Evolutionary conservation across 1,140 invertebrate genomes (phyloP).

Genomic region (Achatina immaculata): DNA sequence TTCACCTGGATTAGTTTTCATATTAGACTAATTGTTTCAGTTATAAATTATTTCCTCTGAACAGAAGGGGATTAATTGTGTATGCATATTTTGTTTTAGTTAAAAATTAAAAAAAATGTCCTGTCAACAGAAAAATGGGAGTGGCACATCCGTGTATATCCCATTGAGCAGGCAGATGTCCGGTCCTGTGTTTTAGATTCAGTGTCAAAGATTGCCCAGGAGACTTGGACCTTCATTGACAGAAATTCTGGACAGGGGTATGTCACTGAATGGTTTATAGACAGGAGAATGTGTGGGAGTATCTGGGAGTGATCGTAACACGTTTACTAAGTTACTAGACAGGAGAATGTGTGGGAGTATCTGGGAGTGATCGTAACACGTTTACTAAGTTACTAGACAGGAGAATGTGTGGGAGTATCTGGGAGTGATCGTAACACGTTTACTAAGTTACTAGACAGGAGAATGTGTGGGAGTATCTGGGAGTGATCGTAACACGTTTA

Average conservation of each 20-base stretch:
- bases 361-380: background rate
- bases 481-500: no score
- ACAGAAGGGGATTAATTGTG: no score
- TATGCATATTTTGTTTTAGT: background rate
- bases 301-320: background rate
- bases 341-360: background rate
- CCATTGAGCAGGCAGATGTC: constrained; percentile 30
- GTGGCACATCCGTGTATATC: constrained; percentile 30
- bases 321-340: background rate
- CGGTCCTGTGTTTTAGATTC: constrained; percentile 19
- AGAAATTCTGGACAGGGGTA: constrained; percentile 23
- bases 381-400: background rate
- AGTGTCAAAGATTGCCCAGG: constrained; percentile 27
- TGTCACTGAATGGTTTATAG: background rate
- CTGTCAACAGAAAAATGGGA: constrained; percentile 34
- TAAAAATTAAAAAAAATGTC: background rate
- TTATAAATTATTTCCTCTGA: no score
- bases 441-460: no score
- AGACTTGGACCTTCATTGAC: constrained; percentile 34
- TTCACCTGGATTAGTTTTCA: no score
- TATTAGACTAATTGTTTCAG: no score
- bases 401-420: background rate
- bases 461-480: no score
- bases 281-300: background rate
- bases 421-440: no score